phyloP scores from a whole-genome alignment of 1,140 invertebrate species.

The Nylanderia fulva region DNA sequence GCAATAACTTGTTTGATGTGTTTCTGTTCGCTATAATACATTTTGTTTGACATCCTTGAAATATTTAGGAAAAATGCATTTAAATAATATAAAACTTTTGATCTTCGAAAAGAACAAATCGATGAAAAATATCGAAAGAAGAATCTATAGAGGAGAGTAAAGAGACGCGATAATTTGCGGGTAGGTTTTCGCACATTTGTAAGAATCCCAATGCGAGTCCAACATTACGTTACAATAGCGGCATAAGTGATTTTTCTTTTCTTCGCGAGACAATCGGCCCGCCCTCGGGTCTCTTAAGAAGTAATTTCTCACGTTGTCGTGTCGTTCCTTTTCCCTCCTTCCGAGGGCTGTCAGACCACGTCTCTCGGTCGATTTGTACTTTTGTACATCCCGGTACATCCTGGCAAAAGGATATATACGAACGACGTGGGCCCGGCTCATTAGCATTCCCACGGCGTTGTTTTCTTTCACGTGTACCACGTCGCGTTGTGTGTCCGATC shows the following conservation, averaged over 20 bases:
- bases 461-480: slow-evolving; percentile 60
- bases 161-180: background rate
- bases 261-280: slow-evolving; percentile 46
- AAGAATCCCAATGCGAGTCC: background rate
- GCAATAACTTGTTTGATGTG: no score
- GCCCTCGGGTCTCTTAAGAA: slow-evolving; percentile 39
- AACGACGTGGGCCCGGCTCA: slow-evolving; percentile 52
- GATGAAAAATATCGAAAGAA: background rate
- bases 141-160: background rate
- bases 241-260: slow-evolving; percentile 53
- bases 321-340: background rate
- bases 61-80: no score
- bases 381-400: slow-evolving; percentile 50
- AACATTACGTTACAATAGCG: slow-evolving; percentile 23
- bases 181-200: background rate
- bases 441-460: slow-evolving; percentile 68
- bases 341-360: slow-evolving; percentile 40
- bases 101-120: no score
- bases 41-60: no score
- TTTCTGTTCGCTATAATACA: no score
- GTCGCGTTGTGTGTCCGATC: slow-evolving; percentile 73
- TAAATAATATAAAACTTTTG: no score
- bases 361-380: slow-evolving; percentile 61
- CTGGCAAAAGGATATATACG: slow-evolving; percentile 14
- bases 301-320: slow-evolving; percentile 54